These are phyloP conservation scores for Argyrosomus regius DNA, from an alignment of 2,797 vertebrate genomes.

Conservation along the genomic window DNA sequence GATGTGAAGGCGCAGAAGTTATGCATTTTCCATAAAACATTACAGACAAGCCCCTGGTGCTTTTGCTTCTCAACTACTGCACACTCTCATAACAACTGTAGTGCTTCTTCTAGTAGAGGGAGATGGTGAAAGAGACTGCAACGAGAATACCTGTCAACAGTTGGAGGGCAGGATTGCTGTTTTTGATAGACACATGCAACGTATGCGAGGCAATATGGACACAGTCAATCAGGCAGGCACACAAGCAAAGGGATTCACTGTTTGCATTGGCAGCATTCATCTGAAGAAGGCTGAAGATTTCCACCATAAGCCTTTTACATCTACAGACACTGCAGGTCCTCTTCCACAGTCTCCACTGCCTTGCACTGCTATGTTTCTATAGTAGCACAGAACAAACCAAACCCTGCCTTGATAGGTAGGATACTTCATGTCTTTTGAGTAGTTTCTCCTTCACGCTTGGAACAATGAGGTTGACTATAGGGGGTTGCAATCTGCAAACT, in stretches of 20 bases:
- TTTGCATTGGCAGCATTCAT: not conserved
- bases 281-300: not conserved
- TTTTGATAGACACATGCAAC: not conserved
- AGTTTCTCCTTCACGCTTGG: no score
- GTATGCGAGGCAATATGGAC: not conserved
- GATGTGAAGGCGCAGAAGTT: constrained; percentile 39
- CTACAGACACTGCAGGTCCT: no score
- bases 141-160: constrained; percentile 20
- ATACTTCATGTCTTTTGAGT: no score
- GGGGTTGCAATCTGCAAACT: no score
- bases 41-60: constrained; percentile 37
- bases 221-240: not conserved
- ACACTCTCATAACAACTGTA: constrained; percentile 21
- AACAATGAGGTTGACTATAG: no score
- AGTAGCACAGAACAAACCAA: no score
- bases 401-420: no score
- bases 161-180: not conserved
- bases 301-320: not conserved
- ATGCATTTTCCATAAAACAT: constrained; percentile 55
- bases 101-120: constrained; percentile 2
- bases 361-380: no score
- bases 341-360: no score
- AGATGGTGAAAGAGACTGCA: not conserved
- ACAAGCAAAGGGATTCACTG: not conserved
- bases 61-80: constrained; percentile 23